These are phyloP conservation scores for Platygyra sinensis DNA, from an alignment of 64 coral and sea anemone species.

Conservation along the genomic window DNA sequence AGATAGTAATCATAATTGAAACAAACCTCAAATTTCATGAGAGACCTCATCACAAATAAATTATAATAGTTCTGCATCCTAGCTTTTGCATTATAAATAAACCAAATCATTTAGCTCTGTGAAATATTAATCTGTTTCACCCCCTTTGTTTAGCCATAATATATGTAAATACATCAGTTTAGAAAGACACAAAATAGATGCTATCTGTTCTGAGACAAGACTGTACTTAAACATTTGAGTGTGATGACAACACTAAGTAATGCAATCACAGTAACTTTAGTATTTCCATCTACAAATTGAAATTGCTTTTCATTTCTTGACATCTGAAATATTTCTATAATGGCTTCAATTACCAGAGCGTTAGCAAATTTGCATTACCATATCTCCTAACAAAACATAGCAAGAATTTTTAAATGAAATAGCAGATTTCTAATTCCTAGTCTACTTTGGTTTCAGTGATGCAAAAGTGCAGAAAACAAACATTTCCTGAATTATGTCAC, in stretches of 20 bases:
- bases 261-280: not conserved
- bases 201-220: not conserved
- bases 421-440: not conserved
- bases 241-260: not conserved
- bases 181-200: not conserved
- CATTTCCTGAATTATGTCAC: not conserved
- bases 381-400: not conserved
- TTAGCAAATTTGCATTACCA: not conserved
- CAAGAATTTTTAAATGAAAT: not conserved
- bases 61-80: not conserved
- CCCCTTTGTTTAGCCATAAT: not conserved
- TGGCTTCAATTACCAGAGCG: not conserved
- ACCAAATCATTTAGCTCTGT: not conserved
- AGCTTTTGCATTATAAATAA: not conserved
- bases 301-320: not conserved
- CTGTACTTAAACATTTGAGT: not conserved
- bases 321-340: not conserved
- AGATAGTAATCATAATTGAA: not conserved
- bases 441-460: not conserved
- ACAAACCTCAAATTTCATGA: not conserved
- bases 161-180: not conserved
- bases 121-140: constrained; percentile 6
- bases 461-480: not conserved
- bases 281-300: not conserved
- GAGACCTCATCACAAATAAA: not conserved